A percentile compares a stretch with the other conserved stretches of the same genome.
phyloP scores from a whole-genome alignment of 2,797 vertebrate genomes.

The Myotis planiceps region DNA sequence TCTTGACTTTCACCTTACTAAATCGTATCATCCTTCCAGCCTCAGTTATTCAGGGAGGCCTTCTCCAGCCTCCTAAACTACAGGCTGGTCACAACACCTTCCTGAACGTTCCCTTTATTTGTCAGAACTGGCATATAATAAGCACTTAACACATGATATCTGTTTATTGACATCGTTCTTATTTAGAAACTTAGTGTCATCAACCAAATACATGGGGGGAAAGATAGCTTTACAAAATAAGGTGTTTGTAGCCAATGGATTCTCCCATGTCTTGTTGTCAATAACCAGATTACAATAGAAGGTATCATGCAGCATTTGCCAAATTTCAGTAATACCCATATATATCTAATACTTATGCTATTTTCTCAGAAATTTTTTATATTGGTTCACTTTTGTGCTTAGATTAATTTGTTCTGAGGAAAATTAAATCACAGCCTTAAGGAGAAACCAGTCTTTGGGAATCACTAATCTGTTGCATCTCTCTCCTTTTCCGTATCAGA shows the following conservation, averaged over 20 bases:
- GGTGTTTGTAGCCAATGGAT: background rate
- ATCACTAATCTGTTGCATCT: background rate
- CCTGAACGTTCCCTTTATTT: background rate
- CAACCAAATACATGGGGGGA: background rate
- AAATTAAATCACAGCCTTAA: slow-evolving; percentile 10
- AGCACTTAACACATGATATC: background rate
- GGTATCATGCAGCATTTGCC: background rate
- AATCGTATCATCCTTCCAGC: background rate
- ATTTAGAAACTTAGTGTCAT: slow-evolving; percentile 1
- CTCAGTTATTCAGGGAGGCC: background rate
- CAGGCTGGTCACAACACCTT: background rate
- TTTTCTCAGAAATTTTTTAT: background rate
- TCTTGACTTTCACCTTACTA: background rate
- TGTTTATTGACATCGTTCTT: background rate
- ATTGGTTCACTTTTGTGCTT: background rate
- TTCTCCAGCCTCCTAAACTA: background rate
- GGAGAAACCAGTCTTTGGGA: background rate
- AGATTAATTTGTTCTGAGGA: slow-evolving; percentile 6
- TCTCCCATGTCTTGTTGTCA: background rate
- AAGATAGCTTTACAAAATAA: background rate
- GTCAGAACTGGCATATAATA: background rate
- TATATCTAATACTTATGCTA: background rate
- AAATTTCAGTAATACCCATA: background rate
- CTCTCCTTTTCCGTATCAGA: background rate
- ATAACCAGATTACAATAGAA: background rate